Percentiles rank a stretch among this genome's conserved stretches.
Evolutionary conservation across 2,113 vertebrate species (phyloP).

Genomic region (Erpornis zantholeuca): DNA sequence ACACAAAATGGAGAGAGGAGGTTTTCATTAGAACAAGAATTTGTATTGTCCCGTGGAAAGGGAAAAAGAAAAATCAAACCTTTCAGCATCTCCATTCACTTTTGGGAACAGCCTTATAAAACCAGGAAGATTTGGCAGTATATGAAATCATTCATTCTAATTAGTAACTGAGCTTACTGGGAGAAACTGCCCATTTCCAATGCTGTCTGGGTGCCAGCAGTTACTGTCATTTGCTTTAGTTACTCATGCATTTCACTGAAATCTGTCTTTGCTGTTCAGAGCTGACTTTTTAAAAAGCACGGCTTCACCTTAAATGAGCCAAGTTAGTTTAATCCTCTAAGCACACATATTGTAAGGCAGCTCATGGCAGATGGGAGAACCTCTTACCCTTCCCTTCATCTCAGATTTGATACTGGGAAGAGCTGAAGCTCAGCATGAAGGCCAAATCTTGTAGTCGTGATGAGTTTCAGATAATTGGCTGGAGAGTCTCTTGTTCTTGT

Average conservation of each 20-base stretch:
- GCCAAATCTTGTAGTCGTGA: background rate
- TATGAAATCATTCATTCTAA: slow-evolving; percentile 44
- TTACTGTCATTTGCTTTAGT: slow-evolving; percentile 39
- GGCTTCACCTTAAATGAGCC: background rate
- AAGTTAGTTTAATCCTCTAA: background rate
- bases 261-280: slow-evolving; percentile 1
- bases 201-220: slow-evolving; percentile 41
- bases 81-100: slow-evolving; percentile 48
- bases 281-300: background rate
- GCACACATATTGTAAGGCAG: background rate
- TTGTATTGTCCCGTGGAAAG: background rate
- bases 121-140: slow-evolving; percentile 35
- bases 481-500: background rate
- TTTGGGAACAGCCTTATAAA: slow-evolving; percentile 49
- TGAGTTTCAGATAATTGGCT: slow-evolving; percentile 22
- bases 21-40: slow-evolving; percentile 38
- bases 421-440: background rate
- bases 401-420: background rate
- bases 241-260: slow-evolving; percentile 56
- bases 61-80: slow-evolving; percentile 21
- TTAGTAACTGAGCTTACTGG: slow-evolving; percentile 46
- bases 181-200: slow-evolving; percentile 11
- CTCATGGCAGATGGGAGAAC: background rate
- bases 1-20: background rate
- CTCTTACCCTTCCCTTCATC: background rate